phyloP scores from a whole-genome alignment of 2,113 vertebrate genomes.

The Rhinopomastus cyanomelas region DNA sequence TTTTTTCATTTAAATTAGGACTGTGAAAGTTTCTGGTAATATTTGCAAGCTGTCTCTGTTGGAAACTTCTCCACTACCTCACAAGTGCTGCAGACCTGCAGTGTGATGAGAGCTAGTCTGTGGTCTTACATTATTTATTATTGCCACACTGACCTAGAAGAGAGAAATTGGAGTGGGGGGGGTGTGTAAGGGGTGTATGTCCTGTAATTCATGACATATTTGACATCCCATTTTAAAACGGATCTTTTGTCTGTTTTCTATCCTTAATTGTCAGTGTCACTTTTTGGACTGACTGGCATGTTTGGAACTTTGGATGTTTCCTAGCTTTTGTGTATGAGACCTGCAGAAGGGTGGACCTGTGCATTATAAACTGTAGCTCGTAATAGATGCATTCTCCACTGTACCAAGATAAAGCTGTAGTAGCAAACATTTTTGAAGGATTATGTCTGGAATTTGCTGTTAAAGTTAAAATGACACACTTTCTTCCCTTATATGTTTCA shows the following conservation, averaged over 20 bases:
- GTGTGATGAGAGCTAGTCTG: neutral
- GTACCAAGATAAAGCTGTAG: neutral
- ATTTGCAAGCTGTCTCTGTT: neutral
- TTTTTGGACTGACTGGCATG: neutral
- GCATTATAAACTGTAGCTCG: neutral
- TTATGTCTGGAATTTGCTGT: slow-evolving; percentile 8
- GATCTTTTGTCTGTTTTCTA: neutral
- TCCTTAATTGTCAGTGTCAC: neutral
- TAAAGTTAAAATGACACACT: slow-evolving; percentile 47
- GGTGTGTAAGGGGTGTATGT: too few species aligned
- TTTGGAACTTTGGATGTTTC: neutral
- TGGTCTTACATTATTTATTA: neutral
- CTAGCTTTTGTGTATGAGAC: neutral
- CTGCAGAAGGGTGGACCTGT: neutral
- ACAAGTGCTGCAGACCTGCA: neutral
- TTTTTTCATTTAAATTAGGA: neutral
- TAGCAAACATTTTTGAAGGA: neutral
- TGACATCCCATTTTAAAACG: neutral
- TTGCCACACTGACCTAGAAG: neutral
- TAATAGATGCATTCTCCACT: neutral
- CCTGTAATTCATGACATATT: neutral
- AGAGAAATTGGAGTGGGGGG: neutral
- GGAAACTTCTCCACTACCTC: neutral
- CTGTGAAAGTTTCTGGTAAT: neutral
- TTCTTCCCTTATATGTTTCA: slow-evolving; percentile 40